Evolutionary conservation across 2,888 invertebrate genomes (phyloP).

Genomic region (Lagria hirta): DNA sequence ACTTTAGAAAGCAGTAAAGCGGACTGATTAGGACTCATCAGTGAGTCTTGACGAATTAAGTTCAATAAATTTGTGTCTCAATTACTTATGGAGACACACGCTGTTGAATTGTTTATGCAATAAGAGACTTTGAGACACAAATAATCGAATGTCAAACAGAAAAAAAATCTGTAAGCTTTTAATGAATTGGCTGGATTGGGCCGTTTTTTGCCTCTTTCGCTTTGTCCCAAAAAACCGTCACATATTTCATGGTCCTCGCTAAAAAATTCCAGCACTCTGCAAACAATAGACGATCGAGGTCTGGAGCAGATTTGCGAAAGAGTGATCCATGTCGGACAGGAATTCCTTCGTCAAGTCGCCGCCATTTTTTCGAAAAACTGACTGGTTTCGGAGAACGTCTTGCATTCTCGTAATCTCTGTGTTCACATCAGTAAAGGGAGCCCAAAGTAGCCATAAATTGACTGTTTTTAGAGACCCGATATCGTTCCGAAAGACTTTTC

Average conservation of each 20-base stretch:
- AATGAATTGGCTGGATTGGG: too few species aligned
- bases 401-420: conserved; percentile 28
- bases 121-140: too few species aligned
- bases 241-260: conserved; percentile 18
- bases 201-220: too few species aligned
- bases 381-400: conserved; percentile 39
- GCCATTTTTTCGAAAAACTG: conserved; percentile 44
- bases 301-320: conserved; percentile 24
- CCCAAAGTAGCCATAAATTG: conserved; percentile 46
- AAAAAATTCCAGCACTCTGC: conserved; percentile 21
- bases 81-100: too few species aligned
- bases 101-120: too few species aligned
- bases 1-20: too few species aligned
- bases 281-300: conserved; percentile 23
- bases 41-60: too few species aligned
- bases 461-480: conserved; percentile 42
- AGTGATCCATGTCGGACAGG: conserved; percentile 31
- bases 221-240: conserved; percentile 7
- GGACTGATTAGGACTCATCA: too few species aligned
- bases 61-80: too few species aligned
- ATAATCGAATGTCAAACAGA: too few species aligned
- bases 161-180: too few species aligned
- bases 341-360: conserved; percentile 37
- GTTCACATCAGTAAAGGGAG: conserved; percentile 35
- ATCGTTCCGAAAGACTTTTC: conserved; percentile 30